Base-by-base conservation (phyloP, 2,113 vertebrate genomes). In the Melanerpes formicivorus region DNA sequence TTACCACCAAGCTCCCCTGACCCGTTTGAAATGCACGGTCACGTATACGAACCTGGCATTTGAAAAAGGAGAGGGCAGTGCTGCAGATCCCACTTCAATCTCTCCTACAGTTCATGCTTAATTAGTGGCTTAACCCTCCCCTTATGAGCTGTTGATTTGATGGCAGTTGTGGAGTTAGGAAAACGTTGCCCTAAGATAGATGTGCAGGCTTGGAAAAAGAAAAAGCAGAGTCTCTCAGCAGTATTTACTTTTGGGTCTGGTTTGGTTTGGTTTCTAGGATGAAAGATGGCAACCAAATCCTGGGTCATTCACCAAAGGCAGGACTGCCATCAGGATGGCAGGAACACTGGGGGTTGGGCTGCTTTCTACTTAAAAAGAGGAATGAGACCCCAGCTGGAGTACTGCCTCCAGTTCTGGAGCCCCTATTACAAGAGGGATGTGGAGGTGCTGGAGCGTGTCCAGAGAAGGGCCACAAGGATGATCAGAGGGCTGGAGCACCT, bases 1-100 rank as follows among this genome's bases (percentile, higher is more conserved):
- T 93, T 85, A 72, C 32, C 83, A n/a, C 34, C 63, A 72, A 90
- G 91, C 79, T 95, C 84, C 83, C 81, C 83, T 88, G 84, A 71
- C 85, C 87, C 91, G 67, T 80, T 92, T 95, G 95, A 92, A 93
- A 92, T 95, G 94, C 90, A 83, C 0, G 2, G 87, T 95, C 93
- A 92, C 69, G 84, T 75, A 91, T 88, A 75, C 65, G 85, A 90
- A 92, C 84, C 58, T 83, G 72, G 72, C 91, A 89, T 80, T 88
- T 93, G 72, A 80, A 90, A 92, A 93, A 93, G 89, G 72, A 83
- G 79, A 74, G 71, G 83, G 84, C 89, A 94, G 60, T 8, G 5
- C 84, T 15, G 6, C 62, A 87, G 87, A 95, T 85, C 37, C 34
- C 27, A 46, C 82, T 93, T 80, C 60, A 92, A 69, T 40, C 34